phyloP scores from a whole-genome alignment of 2,113 vertebrate genomes.

The Hemichromis elongatus region DNA sequence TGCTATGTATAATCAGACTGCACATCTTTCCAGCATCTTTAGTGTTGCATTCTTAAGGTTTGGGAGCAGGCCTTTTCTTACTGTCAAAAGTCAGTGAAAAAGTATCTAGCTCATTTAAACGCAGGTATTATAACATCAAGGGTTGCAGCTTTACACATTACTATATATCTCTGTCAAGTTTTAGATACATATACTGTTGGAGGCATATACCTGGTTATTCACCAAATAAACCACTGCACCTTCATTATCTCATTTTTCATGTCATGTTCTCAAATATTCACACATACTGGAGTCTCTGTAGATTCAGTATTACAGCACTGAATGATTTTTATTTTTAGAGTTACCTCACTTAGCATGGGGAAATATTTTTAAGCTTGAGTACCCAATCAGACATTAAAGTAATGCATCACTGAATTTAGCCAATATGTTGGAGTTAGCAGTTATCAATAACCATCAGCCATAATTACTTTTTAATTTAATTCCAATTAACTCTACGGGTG shows the following conservation, averaged over 20 bases:
- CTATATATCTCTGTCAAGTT: background rate
- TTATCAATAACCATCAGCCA: background rate
- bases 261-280: background rate
- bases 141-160: background rate
- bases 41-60: background rate
- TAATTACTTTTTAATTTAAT: background rate
- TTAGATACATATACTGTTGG: background rate
- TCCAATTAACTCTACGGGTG: constrained; percentile 11
- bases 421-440: background rate
- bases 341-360: background rate
- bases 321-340: background rate
- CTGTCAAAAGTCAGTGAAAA: background rate
- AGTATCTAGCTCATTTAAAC: background rate
- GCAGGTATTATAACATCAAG: background rate
- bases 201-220: background rate
- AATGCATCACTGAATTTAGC: background rate
- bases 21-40: background rate
- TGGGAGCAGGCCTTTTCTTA: background rate
- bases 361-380: background rate
- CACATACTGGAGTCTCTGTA: background rate
- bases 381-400: background rate
- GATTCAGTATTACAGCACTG: background rate
- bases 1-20: background rate
- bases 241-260: background rate
- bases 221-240: background rate